These are phyloP conservation scores for Pteropus rufus DNA, from an alignment of 2,797 vertebrate species.

Conservation along the genomic window DNA sequence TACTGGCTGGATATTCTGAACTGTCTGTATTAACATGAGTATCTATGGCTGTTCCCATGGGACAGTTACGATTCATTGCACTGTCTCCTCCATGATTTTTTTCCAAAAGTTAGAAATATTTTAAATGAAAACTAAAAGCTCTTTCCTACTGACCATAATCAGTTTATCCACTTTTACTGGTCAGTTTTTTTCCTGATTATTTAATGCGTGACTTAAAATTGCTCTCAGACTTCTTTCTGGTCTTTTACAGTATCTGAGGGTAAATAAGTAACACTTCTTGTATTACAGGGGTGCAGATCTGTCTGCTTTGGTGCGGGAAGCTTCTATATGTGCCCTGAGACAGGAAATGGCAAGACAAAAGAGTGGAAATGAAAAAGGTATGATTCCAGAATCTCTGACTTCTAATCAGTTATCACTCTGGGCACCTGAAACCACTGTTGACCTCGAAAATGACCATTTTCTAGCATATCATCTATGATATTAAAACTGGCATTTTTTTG, in stretches of 20 bases:
- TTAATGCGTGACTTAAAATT: neutral
- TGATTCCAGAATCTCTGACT: neutral
- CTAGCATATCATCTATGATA: neutral
- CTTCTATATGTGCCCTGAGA: constrained; percentile 91
- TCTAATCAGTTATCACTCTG: neutral
- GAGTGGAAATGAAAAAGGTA: constrained; percentile 77
- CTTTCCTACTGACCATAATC: neutral
- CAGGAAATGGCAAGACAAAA: constrained; percentile 81
- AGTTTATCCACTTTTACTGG: neutral
- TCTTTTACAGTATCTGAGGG: neutral
- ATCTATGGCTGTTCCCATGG: neutral
- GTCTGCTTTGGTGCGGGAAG: constrained; percentile 93
- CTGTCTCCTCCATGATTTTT: neutral
- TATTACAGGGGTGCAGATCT: constrained; percentile 92
- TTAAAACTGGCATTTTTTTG: neutral
- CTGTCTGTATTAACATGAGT: neutral
- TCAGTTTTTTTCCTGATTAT: neutral
- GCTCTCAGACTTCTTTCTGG: neutral
- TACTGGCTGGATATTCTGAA: neutral
- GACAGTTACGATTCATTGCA: neutral
- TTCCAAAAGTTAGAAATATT: neutral
- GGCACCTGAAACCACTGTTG: neutral
- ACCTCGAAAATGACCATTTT: neutral
- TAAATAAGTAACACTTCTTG: neutral
- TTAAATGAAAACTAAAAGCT: neutral